Base-by-base conservation (phyloP, 1,140 invertebrate species). In the Eurosta solidaginis region DNA sequence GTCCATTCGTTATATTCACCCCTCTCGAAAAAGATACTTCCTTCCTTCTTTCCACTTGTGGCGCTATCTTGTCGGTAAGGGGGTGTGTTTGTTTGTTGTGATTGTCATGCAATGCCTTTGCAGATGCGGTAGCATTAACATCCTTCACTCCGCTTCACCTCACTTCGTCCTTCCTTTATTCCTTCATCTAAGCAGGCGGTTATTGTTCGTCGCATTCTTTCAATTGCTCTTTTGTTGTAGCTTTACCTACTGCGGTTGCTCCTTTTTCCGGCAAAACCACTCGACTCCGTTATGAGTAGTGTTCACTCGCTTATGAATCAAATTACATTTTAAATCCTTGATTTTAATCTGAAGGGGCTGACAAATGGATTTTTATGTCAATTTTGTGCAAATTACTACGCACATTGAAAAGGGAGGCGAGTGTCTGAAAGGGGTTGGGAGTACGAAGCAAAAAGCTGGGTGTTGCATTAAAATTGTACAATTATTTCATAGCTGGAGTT, bases 251-350 rank as follows among this genome's bases (percentile, higher is more conserved):
- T 1, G n/a, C 22, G 20, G 42, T 77, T 63, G 33, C 44, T 42
- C 36, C 12, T 47, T 68, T 68, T 68, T 68, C 12, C 59, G 40
- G 59, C 33, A 68, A 20, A 47, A 17, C 54, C 54, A 68, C 59
- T 68, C n/a, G 17, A 68, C 27, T 17, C 54, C 12, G 36, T 0
- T 12, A 42, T 17, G 7, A 20, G 33, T 14, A 36, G n/a, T 68
- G 33, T 40, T 68, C 25, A 42, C 29, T 75, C 42, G 22, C 12
- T 79, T 82, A 81, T 85, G 84, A 84, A 85, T 85, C 84, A 85
- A 85, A 85, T 85, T 85, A 85, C 84, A 85, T 81, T 85, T 85
- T 83, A 85, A 85, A 83, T 85, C 84, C 84, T 85, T 85, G 84
- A 85, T 85, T 85, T 82, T 85, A 85, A 85, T 85, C 84, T 84